Conservation (phyloP, 2,888 invertebrate genomes). For the Sabatieria punctata region DNA sequence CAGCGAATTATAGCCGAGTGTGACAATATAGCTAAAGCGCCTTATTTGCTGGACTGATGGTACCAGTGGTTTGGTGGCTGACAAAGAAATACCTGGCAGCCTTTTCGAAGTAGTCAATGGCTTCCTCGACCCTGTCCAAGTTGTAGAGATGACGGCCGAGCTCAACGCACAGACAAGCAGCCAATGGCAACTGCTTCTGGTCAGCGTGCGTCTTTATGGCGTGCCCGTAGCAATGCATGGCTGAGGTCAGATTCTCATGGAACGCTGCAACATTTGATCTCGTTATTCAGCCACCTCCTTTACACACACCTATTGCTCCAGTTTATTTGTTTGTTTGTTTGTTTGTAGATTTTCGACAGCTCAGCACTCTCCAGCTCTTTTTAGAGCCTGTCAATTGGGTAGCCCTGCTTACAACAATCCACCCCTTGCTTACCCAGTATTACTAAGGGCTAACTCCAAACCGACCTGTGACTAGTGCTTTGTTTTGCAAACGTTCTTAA, state of each 20-base stretch:
- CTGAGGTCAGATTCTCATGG: conserved; percentile 4
- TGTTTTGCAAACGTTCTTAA: too few species aligned
- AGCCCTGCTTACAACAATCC: neutral
- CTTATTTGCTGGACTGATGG: too few species aligned
- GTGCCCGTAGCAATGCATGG: conserved; percentile 10
- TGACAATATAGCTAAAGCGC: too few species aligned
- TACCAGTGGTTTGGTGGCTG: too few species aligned
- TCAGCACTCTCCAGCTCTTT: too few species aligned
- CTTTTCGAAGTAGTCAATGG: conserved; percentile 3
- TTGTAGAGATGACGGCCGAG: conserved; percentile 4
- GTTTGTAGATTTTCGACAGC: too few species aligned
- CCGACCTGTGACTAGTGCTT: too few species aligned
- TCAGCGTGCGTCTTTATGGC: conserved; percentile 8
- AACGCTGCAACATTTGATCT: conserved; percentile 1
- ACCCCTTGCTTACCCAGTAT: neutral
- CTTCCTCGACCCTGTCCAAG: conserved; percentile 1
- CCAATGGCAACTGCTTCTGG: conserved; percentile 2
- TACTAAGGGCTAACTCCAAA: too few species aligned
- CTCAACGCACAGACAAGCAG: conserved; percentile 5
- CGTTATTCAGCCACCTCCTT: too few species aligned
- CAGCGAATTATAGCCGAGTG: too few species aligned
- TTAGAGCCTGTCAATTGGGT: neutral
- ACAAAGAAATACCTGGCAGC: neutral
- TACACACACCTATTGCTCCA: too few species aligned
- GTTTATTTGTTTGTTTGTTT: too few species aligned